Percentiles rank a stretch among this genome's conserved stretches.
Evolutionary conservation across 2,797 vertebrate genomes (phyloP).

Genomic region (Scomberomorus guttatus): DNA sequence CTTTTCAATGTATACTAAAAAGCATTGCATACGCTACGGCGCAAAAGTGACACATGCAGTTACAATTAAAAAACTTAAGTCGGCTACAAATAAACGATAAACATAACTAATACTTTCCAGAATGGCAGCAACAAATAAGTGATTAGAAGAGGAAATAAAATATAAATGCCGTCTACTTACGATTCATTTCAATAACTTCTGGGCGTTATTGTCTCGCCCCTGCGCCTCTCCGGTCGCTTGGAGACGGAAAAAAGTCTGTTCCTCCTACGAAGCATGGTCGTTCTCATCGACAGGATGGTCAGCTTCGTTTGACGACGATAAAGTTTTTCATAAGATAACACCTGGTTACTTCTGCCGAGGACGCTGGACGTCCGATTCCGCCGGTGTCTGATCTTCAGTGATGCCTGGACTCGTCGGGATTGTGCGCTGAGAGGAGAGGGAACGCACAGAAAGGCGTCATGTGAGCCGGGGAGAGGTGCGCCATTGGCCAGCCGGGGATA

Average conservation of each 20-base stretch:
- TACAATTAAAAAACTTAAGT: constrained; percentile 6
- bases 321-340: constrained; percentile 54
- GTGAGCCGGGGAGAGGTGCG: constrained; percentile 81
- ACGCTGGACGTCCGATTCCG: constrained; percentile 77
- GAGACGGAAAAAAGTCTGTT: constrained; percentile 63
- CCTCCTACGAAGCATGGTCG: constrained; percentile 40
- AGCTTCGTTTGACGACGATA: constrained; percentile 29
- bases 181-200: constrained; percentile 78
- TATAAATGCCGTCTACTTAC: constrained; percentile 74
- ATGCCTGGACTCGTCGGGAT: constrained; percentile 89
- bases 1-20: constrained; percentile 17
- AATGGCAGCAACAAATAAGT: not conserved
- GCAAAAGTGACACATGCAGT: constrained; percentile 48
- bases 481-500: constrained; percentile 86
- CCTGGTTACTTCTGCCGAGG: constrained; percentile 37
- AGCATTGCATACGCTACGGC: constrained; percentile 1
- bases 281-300: constrained; percentile 18
- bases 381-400: constrained; percentile 90
- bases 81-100: not conserved
- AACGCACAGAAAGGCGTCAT: constrained; percentile 87
- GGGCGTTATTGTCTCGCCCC: constrained; percentile 72
- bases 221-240: constrained; percentile 56
- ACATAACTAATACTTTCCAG: not conserved
- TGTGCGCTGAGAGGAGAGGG: constrained; percentile 84
- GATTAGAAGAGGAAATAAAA: not conserved